Evolutionary conservation across 2,888 invertebrate genomes (phyloP).

Genomic region (Phyto melanocephala): DNA sequence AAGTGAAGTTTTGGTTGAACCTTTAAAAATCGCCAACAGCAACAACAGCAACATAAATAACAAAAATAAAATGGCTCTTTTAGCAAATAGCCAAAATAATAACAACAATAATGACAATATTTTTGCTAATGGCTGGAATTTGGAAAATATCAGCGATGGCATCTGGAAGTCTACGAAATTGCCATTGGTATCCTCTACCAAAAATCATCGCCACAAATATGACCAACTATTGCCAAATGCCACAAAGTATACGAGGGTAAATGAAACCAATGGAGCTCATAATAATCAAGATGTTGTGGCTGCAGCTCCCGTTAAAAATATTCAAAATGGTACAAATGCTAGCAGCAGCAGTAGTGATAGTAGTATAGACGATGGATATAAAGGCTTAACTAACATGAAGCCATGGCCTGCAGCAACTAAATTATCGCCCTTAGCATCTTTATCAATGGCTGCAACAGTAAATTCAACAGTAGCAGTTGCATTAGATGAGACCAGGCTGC

Average conservation of each 20-base stretch:
- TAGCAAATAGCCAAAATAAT: not conserved
- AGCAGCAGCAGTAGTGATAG: not conserved
- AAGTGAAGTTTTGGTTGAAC: conserved; percentile 47
- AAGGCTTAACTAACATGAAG: not conserved
- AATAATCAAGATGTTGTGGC: conserved; percentile 3
- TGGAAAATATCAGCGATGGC: not conserved
- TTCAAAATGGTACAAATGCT: conserved; percentile 13
- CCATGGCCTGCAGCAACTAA: conserved; percentile 38
- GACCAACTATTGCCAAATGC: conserved; percentile 58
- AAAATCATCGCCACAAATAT: conserved; percentile 50
- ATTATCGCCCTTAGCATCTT: conserved; percentile 55
- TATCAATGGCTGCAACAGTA: conserved; percentile 48
- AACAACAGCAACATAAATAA: conserved; percentile 10
- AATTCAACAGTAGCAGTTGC: not conserved
- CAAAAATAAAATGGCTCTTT: not conserved
- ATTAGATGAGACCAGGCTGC: too few relatives aligned
- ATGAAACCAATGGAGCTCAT: conserved; percentile 32
- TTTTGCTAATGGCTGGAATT: not conserved
- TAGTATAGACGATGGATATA: not conserved
- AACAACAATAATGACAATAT: not conserved
- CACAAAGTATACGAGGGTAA: conserved; percentile 55
- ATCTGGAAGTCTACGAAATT: conserved; percentile 36
- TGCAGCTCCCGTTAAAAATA: conserved; percentile 26
- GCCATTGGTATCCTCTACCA: conserved; percentile 26
- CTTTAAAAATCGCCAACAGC: conserved; percentile 14